Conservation (phyloP, 2,797 vertebrate genomes). For the Tragopan temminckii region DNA sequence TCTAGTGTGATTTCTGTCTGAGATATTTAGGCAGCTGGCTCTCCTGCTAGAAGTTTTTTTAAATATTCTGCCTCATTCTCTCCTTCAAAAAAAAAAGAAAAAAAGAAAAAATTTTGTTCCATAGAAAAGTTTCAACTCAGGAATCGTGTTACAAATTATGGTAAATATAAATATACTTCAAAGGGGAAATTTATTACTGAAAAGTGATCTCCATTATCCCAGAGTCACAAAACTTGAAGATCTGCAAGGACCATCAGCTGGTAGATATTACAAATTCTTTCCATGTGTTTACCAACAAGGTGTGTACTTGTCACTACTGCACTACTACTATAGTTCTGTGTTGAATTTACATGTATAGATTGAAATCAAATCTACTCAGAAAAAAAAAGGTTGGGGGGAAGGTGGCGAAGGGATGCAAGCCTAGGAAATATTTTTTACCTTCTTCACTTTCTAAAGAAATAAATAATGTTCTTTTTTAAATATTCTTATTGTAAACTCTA, state of each 20-base stretch:
- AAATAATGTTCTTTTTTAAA: background rate
- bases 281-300: background rate
- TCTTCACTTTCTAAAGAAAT: background rate
- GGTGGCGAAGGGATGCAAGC: background rate
- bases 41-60: background rate
- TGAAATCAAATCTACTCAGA: background rate
- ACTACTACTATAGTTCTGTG: background rate
- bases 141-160: background rate
- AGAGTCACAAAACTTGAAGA: background rate
- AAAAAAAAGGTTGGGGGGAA: background rate
- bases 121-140: conserved; percentile 31
- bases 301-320: background rate
- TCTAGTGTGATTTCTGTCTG: conserved; percentile 38
- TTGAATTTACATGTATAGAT: background rate
- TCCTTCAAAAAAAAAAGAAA: conserved; percentile 28
- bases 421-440: background rate
- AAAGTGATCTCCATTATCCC: background rate
- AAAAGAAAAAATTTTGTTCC: background rate
- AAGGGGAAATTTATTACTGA: background rate
- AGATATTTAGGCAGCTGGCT: conserved; percentile 32
- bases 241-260: background rate
- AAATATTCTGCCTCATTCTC: conserved; percentile 8
- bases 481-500: background rate
- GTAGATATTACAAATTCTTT: background rate
- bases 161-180: background rate